A percentile compares a stretch with the other conserved stretches of the same genome.
These are phyloP conservation scores for Lutjanus campechanus DNA, from an alignment of 2,797 vertebrate species.

Conservation along the genomic window DNA sequence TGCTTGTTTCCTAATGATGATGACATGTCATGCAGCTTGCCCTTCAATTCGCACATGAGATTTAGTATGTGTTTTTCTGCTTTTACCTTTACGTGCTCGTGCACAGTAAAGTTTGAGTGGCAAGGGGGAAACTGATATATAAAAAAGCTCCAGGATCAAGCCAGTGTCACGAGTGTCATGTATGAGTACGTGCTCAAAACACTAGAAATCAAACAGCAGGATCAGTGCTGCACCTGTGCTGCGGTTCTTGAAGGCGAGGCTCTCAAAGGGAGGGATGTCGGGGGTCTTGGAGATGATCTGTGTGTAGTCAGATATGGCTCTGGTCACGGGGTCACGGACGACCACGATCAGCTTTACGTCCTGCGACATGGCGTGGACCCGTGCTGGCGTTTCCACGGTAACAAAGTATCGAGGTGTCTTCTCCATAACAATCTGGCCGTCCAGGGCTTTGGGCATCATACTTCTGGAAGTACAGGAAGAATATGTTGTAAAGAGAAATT, in stretches of 20 bases:
- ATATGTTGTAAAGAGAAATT: not conserved
- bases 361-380: conserved; percentile 86
- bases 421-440: conserved; percentile 90
- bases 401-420: conserved; percentile 90
- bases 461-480: conserved; percentile 72
- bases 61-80: not conserved
- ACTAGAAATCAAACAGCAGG: not conserved
- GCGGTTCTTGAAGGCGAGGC: conserved; percentile 87
- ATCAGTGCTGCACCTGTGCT: conserved; percentile 64
- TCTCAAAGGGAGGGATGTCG: conserved; percentile 85
- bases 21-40: not conserved
- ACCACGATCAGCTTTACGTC: conserved; percentile 89
- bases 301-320: conserved; percentile 90
- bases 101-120: not conserved
- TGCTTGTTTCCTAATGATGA: no score
- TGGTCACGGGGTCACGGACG: conserved; percentile 88
- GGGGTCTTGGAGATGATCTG: conserved; percentile 90
- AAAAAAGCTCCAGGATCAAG: not conserved
- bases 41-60: not conserved
- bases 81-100: not conserved
- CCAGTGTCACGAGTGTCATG: not conserved
- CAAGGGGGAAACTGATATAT: not conserved
- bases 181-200: not conserved
- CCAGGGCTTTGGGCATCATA: conserved; percentile 89
- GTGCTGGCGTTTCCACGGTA: conserved; percentile 84